Evolutionary conservation across 2,888 invertebrate genomes (phyloP).

Genomic region (Dione vanillae): DNA sequence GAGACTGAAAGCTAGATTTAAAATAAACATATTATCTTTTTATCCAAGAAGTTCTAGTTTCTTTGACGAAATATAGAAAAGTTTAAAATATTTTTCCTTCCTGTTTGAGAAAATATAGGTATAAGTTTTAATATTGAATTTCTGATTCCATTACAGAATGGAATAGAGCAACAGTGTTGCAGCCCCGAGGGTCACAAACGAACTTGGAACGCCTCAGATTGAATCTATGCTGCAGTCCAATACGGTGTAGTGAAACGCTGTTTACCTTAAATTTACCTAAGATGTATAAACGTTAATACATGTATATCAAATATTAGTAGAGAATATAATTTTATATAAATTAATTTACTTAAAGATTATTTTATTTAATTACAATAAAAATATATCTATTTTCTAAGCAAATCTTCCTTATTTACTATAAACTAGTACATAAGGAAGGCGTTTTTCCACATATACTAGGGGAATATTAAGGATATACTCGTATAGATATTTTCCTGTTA

Average conservation of each 20-base stretch:
- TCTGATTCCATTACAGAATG: slow-evolving; percentile 43
- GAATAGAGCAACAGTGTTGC: slow-evolving; percentile 41
- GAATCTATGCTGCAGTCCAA: slow-evolving; percentile 9
- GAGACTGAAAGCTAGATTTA: background rate
- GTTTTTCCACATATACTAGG: background rate
- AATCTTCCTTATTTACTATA: no score
- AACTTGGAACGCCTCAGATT: slow-evolving; percentile 26
- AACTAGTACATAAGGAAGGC: no score
- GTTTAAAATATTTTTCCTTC: slow-evolving; percentile 22
- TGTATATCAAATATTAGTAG: no score
- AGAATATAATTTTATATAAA: no score
- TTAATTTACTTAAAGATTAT: no score
- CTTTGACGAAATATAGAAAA: background rate
- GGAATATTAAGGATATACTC: no score
- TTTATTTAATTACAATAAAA: no score
- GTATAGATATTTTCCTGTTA: background rate
- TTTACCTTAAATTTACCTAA: background rate
- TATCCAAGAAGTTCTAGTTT: no score
- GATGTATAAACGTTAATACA: background rate
- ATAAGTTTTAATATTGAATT: slow-evolving; percentile 38
- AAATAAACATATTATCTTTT: background rate
- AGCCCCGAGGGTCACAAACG: slow-evolving; percentile 30
- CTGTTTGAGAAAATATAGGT: slow-evolving; percentile 40
- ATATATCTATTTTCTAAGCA: no score
- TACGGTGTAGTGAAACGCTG: slow-evolving; percentile 4